Percentiles rank a stretch among this genome's conserved stretches.
phyloP scores from a whole-genome alignment of 2,888 invertebrate species.

The Panzeria rudis region DNA sequence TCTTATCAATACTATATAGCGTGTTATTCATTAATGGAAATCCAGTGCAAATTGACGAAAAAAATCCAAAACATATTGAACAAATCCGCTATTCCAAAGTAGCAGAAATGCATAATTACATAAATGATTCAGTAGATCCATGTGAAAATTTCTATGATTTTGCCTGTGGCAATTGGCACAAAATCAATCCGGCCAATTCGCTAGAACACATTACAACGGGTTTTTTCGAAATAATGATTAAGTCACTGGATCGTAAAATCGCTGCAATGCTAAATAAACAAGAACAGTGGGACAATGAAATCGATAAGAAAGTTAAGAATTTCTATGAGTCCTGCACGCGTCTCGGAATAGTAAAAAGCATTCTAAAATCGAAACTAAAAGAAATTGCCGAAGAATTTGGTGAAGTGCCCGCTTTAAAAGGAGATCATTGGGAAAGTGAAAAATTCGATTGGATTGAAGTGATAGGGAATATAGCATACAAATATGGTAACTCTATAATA shows the following conservation, averaged over 20 bases:
- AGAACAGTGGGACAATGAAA: conserved; percentile 72
- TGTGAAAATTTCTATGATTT: conserved; percentile 80
- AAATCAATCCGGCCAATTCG: conserved; percentile 76
- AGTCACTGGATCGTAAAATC: conserved; percentile 76
- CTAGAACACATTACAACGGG: conserved; percentile 76
- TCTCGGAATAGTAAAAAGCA: conserved; percentile 60
- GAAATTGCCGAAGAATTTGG: conserved; percentile 78
- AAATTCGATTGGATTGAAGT: conserved; percentile 79
- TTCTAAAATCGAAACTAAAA: conserved; percentile 68
- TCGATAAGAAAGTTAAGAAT: conserved; percentile 78
- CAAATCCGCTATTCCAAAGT: conserved; percentile 76
- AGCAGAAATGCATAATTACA: conserved; percentile 77
- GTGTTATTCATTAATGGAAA: conserved; percentile 8
- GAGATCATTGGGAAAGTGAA: conserved; percentile 75
- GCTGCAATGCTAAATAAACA: conserved; percentile 69
- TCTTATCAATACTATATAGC: neutral
- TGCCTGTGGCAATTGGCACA: conserved; percentile 80
- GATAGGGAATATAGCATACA: conserved; percentile 74
- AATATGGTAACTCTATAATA: conserved; percentile 76
- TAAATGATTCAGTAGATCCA: conserved; percentile 78
- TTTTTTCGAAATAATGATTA: conserved; percentile 76
- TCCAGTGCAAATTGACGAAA: conserved; percentile 41
- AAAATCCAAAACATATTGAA: conserved; percentile 56
- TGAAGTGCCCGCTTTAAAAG: conserved; percentile 77
- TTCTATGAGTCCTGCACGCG: conserved; percentile 79